Percentiles rank a stretch among this genome's conserved stretches.
Evolutionary conservation across 1,140 invertebrate species (phyloP).

Genomic region (Conus ventricosus): DNA sequence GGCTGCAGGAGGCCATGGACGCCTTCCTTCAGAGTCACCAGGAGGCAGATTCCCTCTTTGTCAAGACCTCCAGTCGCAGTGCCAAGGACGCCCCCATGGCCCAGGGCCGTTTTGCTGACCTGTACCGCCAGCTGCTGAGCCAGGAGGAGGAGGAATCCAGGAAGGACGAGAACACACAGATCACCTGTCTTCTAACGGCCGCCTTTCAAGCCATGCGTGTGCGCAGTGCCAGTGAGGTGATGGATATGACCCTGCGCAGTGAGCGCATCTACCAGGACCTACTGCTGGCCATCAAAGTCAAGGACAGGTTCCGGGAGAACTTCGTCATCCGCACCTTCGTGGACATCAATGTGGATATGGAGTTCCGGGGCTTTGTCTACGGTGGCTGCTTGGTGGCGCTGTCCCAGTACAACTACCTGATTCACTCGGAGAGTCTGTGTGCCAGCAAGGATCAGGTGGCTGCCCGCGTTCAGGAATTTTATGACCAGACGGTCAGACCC

Average conservation of each 20-base stretch:
- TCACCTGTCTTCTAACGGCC: constrained; percentile 60
- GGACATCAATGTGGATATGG: constrained; percentile 68
- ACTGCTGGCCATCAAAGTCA: constrained; percentile 57
- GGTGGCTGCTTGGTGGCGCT: constrained; percentile 54
- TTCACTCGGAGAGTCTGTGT: constrained; percentile 58
- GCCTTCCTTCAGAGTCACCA: constrained; percentile 36
- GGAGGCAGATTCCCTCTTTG: constrained; percentile 49
- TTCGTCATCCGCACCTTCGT: constrained; percentile 66
- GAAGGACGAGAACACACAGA: constrained; percentile 59
- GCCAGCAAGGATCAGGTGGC: constrained; percentile 47
- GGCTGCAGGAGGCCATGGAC: constrained; percentile 54
- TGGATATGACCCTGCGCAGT: constrained; percentile 65
- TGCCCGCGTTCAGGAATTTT: constrained; percentile 50
- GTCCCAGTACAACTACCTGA: constrained; percentile 69
- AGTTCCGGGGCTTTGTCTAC: constrained; percentile 68
- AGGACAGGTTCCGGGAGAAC: constrained; percentile 61
- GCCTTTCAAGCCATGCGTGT: constrained; percentile 61
- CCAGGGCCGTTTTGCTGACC: constrained; percentile 53
- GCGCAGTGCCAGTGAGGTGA: constrained; percentile 52
- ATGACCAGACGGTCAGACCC: constrained; percentile 43
- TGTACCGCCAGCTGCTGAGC: constrained; percentile 52
- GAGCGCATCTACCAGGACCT: constrained; percentile 69
- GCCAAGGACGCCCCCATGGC: constrained; percentile 67
- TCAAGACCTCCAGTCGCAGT: constrained; percentile 67
- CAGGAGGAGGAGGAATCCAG: constrained; percentile 39